These are phyloP conservation scores for Rhizomys pruinosus DNA, from an alignment of 2,113 vertebrate genomes.

Conservation along the genomic window DNA sequence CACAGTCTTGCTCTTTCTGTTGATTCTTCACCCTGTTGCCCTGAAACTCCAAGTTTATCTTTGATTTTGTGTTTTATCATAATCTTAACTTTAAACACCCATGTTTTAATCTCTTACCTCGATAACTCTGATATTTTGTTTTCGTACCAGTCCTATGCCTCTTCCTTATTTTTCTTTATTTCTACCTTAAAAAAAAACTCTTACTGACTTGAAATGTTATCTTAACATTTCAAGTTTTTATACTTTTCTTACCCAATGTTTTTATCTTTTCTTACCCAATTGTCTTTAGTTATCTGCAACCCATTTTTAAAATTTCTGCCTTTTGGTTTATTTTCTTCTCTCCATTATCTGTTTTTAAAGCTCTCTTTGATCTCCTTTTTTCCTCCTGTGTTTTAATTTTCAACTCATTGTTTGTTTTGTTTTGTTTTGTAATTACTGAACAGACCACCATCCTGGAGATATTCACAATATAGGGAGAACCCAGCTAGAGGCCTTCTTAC, in stretches of 20 bases:
- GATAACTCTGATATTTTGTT: not conserved
- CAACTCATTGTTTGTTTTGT: not conserved
- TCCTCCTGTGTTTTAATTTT: not conserved
- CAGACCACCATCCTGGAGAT: no score
- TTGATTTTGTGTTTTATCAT: not conserved
- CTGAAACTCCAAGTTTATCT: not conserved
- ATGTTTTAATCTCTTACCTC: conserved; percentile 46
- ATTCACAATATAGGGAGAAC: rapidly evolving
- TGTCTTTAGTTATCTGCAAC: not conserved
- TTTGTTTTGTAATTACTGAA: not conserved
- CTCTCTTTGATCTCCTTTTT: not conserved
- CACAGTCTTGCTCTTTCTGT: not conserved
- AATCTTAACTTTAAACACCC: conserved; percentile 6
- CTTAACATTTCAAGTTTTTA: no score
- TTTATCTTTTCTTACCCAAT: conserved; percentile 3
- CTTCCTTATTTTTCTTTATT: not conserved
- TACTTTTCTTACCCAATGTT: not conserved
- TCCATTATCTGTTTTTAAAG: not conserved
- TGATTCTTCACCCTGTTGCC: not conserved
- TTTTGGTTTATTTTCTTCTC: not conserved
- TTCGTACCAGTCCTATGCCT: not conserved
- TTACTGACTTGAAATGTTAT: not conserved
- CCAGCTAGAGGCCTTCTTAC: not conserved
- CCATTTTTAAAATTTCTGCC: not conserved
- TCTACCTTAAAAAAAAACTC: not conserved